These are phyloP conservation scores for Ctenochaetus hawaiiensis DNA, from an alignment of 2,797 vertebrate genomes.

Conservation along the genomic window DNA sequence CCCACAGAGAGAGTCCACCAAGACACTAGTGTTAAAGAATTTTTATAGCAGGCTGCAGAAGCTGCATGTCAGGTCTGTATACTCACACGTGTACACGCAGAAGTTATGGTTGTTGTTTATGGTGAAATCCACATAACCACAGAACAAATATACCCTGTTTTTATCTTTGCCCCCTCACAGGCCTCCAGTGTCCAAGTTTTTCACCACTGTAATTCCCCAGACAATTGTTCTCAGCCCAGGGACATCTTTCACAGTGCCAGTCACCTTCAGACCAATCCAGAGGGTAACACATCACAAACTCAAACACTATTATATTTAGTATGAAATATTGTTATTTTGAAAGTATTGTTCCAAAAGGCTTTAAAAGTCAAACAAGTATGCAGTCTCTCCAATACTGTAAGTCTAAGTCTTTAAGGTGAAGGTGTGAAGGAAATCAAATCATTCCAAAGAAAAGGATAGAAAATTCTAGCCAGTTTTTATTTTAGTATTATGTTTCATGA, in stretches of 20 bases:
- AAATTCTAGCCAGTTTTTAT: background rate
- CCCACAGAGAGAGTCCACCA: constrained; percentile 86
- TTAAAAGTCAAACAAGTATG: background rate
- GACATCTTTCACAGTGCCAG: constrained; percentile 87
- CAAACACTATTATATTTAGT: background rate
- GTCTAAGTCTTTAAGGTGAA: background rate
- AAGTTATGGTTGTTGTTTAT: background rate
- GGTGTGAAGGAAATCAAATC: background rate
- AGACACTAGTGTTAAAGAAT: constrained; percentile 89
- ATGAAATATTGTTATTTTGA: constrained; percentile 1
- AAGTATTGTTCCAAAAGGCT: background rate
- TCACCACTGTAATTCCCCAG: constrained; percentile 86
- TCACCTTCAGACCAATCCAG: constrained; percentile 90
- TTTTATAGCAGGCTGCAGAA: constrained; percentile 87
- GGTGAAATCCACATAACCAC: background rate
- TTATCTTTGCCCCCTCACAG: constrained; percentile 67
- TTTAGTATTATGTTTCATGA: background rate
- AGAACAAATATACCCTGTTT: background rate
- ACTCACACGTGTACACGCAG: background rate
- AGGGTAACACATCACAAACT: constrained; percentile 81
- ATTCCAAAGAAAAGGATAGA: background rate
- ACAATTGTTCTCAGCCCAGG: constrained; percentile 90
- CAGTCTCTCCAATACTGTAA: background rate
- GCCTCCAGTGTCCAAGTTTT: constrained; percentile 87
- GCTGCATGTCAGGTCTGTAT: constrained; percentile 88